These are phyloP conservation scores for Ctenomys sociabilis DNA, from an alignment of 2,113 vertebrate genomes.

Conservation along the genomic window DNA sequence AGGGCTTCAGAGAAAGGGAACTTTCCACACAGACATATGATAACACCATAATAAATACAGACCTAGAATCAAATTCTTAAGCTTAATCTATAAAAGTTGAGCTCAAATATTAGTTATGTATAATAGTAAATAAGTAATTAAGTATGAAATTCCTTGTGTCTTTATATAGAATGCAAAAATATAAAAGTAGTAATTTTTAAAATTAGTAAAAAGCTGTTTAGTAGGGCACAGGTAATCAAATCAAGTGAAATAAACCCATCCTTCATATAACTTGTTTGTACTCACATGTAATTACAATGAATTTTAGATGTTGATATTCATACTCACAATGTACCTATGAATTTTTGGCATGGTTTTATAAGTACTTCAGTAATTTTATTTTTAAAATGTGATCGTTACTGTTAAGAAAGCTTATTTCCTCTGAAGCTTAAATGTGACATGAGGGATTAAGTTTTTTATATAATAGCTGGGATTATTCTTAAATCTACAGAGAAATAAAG, in stretches of 20 bases:
- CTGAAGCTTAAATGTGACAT: neutral
- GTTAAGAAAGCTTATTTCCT: constrained; percentile 28
- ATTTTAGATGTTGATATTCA: constrained; percentile 46
- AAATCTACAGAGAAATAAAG: neutral
- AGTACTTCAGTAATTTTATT: neutral
- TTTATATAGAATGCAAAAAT: constrained; percentile 20
- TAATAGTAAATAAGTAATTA: neutral
- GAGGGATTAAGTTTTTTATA: neutral
- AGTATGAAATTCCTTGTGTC: neutral
- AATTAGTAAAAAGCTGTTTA: neutral
- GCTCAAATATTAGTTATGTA: neutral
- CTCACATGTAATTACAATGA: neutral
- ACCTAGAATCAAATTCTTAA: neutral
- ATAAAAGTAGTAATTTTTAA: neutral
- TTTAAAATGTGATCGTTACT: neutral
- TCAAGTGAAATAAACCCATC: constrained; percentile 33
- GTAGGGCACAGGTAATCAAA: neutral
- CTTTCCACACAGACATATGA: neutral
- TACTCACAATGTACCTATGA: neutral
- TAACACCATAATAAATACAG: neutral
- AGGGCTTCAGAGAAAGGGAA: neutral
- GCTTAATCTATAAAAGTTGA: constrained; percentile 22
- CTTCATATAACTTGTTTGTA: constrained; percentile 5
- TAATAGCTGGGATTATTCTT: neutral
- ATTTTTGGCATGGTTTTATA: neutral